Evolutionary conservation across 2,888 invertebrate species (phyloP).

Genomic region (Aelia acuminata): DNA sequence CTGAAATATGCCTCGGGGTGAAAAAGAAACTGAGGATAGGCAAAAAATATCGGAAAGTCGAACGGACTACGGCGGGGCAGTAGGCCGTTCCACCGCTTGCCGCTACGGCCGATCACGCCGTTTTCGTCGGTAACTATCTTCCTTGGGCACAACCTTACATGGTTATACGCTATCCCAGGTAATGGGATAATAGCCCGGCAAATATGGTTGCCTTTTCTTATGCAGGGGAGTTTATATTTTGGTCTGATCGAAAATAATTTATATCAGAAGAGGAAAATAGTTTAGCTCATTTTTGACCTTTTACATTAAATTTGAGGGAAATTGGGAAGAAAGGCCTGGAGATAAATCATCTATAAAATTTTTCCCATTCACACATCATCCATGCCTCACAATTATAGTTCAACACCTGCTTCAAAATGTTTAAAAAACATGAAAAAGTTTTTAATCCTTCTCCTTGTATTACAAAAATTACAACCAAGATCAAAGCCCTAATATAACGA

Average conservation of each 20-base stretch:
- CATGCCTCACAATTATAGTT: no score
- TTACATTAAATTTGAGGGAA: no score
- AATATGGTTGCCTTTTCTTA: constrained; percentile 2
- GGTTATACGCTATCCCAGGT: not conserved
- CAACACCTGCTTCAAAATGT: no score
- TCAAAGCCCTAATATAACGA: no score
- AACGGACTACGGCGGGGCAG: not conserved
- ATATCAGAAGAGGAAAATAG: not conserved
- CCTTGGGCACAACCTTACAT: not conserved
- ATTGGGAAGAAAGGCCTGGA: no score
- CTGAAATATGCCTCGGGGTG: not conserved
- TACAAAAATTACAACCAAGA: no score
- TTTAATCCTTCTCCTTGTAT: no score
- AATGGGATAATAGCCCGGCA: not conserved
- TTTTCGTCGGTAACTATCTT: not conserved
- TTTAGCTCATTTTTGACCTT: not conserved
- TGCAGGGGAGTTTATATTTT: not conserved
- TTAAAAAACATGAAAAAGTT: no score
- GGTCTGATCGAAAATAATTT: not conserved
- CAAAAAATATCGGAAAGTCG: constrained; percentile 15
- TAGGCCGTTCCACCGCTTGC: not conserved
- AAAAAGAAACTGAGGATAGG: not conserved
- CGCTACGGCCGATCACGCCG: not conserved
- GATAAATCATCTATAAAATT: no score
- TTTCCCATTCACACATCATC: no score